Conservation (phyloP, 1,140 invertebrate genomes). For the Eulimnadia texana region DNA sequence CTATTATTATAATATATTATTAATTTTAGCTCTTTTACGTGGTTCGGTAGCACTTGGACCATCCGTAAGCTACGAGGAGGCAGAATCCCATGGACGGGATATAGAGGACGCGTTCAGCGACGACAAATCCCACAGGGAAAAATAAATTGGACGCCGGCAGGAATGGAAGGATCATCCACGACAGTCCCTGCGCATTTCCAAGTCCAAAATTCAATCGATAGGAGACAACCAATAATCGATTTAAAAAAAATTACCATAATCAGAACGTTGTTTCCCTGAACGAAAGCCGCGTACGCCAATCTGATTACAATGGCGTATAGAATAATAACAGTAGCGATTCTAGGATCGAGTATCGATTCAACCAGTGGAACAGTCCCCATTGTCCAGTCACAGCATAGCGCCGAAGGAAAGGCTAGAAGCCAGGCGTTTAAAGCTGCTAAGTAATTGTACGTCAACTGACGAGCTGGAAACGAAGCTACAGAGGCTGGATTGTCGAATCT, state of each 20-base stretch:
- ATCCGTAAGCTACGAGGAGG: conserved; percentile 73
- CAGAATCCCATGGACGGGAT: conserved; percentile 94
- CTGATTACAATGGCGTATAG: conserved; percentile 48
- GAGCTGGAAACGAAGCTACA: conserved; percentile 52
- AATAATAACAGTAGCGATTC: conserved; percentile 69
- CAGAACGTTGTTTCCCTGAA: conserved; percentile 8
- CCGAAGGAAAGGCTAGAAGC: conserved; percentile 72
- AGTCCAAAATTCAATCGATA: not conserved
- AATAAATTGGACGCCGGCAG: conserved; percentile 74
- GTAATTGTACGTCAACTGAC: conserved; percentile 88
- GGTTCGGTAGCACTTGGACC: conserved; percentile 30
- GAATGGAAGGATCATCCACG: conserved; percentile 53
- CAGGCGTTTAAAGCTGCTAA: conserved; percentile 78
- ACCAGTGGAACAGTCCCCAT: conserved; percentile 91
- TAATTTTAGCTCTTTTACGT: conserved; percentile 27
- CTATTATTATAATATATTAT: not conserved
- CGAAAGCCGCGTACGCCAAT: conserved; percentile 46
- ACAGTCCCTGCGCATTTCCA: not conserved
- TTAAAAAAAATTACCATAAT: conserved; percentile 17
- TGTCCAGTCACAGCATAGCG: conserved; percentile 94
- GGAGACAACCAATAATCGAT: not conserved
- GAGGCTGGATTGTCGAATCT: conserved; percentile 89
- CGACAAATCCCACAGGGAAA: conserved; percentile 78
- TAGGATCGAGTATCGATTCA: conserved; percentile 54
- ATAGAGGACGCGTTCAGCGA: conserved; percentile 79